Percentiles rank a stretch among this genome's conserved stretches.
Evolutionary conservation across 2,888 invertebrate genomes (phyloP).

Genomic region (Nudaria mundana): DNA sequence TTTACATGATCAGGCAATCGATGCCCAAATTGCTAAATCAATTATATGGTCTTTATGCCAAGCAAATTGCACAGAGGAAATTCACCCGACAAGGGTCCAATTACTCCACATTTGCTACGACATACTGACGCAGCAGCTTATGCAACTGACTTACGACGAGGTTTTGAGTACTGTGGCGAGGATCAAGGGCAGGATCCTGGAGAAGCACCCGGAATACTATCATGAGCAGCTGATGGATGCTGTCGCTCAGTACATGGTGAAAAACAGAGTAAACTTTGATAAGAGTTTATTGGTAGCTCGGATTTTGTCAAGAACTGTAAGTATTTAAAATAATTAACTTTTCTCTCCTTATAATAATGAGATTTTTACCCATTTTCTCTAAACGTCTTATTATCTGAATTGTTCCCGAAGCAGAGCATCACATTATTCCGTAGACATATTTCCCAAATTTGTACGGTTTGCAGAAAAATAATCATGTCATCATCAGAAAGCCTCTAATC

Average conservation of each 20-base stretch:
- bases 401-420: too few relatives aligned
- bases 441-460: too few relatives aligned
- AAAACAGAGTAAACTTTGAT: constrained; percentile 74
- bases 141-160: constrained; percentile 66
- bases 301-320: constrained; percentile 80
- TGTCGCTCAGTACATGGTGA: constrained; percentile 74
- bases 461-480: too few relatives aligned
- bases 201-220: constrained; percentile 79
- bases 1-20: constrained; percentile 62
- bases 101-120: constrained; percentile 77
- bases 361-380: too few relatives aligned
- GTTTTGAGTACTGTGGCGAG: constrained; percentile 74
- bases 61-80: constrained; percentile 59
- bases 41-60: constrained; percentile 81
- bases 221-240: constrained; percentile 82
- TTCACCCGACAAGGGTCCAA: constrained; percentile 64
- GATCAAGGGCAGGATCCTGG: constrained; percentile 64
- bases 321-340: too few relatives aligned
- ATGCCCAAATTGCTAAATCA: constrained; percentile 70
- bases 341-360: too few relatives aligned
- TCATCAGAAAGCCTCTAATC: too few relatives aligned
- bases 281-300: constrained; percentile 71
- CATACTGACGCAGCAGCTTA: constrained; percentile 64
- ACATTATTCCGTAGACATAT: too few relatives aligned
- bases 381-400: too few relatives aligned